Percentiles rank a stretch among this genome's conserved stretches.
phyloP scores from a whole-genome alignment of 1,140 invertebrate species.

The Hycleus cichorii region DNA sequence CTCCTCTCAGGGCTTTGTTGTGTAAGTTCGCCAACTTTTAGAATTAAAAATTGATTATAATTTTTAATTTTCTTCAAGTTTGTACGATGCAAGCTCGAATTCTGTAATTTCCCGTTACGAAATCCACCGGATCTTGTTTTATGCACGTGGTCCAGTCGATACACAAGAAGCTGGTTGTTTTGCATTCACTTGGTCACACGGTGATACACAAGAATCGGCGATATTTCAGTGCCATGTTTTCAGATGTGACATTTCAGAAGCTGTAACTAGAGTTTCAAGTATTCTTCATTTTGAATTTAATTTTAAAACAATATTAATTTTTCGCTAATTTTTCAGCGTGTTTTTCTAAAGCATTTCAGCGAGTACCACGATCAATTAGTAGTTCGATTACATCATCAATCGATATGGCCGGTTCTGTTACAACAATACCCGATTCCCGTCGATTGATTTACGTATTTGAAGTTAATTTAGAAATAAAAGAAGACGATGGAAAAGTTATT shows the following conservation, averaged over 20 bases:
- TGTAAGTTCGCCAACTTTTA: constrained; percentile 50
- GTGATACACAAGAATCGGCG: constrained; percentile 75
- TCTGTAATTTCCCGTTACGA: constrained; percentile 83
- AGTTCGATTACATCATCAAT: constrained; percentile 49
- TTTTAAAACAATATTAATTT: not conserved
- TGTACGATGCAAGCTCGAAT: constrained; percentile 78
- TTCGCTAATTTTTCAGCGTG: constrained; percentile 51
- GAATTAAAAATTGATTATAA: not conserved
- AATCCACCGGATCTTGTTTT: constrained; percentile 91
- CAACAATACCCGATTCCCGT: constrained; percentile 40
- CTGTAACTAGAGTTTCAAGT: constrained; percentile 72
- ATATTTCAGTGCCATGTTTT: constrained; percentile 97
- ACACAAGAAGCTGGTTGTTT: constrained; percentile 85
- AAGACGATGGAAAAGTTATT: constrained; percentile 69
- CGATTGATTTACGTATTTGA: constrained; percentile 68
- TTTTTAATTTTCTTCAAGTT: constrained; percentile 48
- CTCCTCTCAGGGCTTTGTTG: constrained; percentile 74
- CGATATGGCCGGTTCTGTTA: constrained; percentile 45
- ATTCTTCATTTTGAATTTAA: not conserved
- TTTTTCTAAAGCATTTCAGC: constrained; percentile 87
- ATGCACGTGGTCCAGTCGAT: constrained; percentile 81
- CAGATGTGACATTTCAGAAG: constrained; percentile 92
- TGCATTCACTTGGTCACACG: constrained; percentile 94
- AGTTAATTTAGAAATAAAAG: constrained; percentile 85
- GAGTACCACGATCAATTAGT: constrained; percentile 68